These are phyloP conservation scores for Perithous albicinctus DNA, from an alignment of 2,888 invertebrate genomes.

Conservation along the genomic window DNA sequence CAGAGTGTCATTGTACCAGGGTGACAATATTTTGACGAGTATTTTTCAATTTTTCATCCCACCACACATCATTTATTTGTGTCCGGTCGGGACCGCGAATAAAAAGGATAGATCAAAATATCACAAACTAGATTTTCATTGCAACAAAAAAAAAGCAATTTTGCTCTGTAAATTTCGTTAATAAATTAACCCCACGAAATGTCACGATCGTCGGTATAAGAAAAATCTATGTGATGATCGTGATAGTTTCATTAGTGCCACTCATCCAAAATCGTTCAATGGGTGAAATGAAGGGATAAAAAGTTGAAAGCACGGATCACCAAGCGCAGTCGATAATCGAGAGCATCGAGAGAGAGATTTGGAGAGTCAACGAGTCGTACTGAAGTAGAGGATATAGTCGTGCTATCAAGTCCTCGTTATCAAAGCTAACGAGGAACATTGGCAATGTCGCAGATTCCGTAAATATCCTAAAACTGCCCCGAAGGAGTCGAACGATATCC, in stretches of 20 bases:
- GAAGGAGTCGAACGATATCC: slow-evolving; percentile 28
- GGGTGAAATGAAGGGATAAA: background rate
- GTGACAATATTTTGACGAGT: no score
- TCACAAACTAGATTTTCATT: background rate
- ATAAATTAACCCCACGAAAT: background rate
- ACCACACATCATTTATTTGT: no score
- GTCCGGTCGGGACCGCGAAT: no score
- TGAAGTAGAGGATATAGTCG: slow-evolving; percentile 10
- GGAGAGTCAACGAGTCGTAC: slow-evolving; percentile 11
- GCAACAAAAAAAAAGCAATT: background rate
- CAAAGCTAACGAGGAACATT: slow-evolving; percentile 47
- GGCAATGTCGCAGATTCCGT: slow-evolving; percentile 17
- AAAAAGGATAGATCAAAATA: no score
- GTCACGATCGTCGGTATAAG: background rate
- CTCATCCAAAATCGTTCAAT: slow-evolving; percentile 13
- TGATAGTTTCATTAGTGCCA: background rate
- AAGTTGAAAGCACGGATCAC: background rate
- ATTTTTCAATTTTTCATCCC: no score
- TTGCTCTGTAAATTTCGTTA: background rate
- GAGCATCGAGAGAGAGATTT: background rate
- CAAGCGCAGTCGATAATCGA: slow-evolving; percentile 26
- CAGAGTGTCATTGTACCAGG: no score
- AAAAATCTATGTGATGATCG: background rate
- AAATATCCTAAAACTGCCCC: background rate
- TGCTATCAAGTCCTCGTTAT: slow-evolving; percentile 47